These are phyloP conservation scores for Deilephila porcellus DNA, from an alignment of 2,888 invertebrate genomes.

Conservation along the genomic window DNA sequence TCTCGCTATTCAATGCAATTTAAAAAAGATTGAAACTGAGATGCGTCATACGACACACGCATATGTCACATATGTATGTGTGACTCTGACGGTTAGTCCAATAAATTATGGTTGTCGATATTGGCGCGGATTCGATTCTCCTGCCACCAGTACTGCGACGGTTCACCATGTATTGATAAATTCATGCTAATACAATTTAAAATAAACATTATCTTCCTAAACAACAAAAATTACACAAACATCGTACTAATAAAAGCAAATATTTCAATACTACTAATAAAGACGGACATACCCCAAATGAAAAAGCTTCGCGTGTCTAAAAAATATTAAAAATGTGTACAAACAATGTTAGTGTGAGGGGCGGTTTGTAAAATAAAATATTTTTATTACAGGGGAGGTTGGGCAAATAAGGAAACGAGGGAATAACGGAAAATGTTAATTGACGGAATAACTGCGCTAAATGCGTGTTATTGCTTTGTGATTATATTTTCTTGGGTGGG, in stretches of 20 bases:
- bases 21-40: too few relatives aligned
- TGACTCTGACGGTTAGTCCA: too few relatives aligned
- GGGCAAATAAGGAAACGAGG: conserved; percentile 13
- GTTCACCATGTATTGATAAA: too few relatives aligned
- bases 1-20: too few relatives aligned
- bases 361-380: conserved; percentile 19
- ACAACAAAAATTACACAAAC: not conserved
- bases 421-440: conserved; percentile 1
- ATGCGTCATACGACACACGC: too few relatives aligned
- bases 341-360: conserved; percentile 21
- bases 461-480: not conserved
- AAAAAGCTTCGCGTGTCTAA: conserved; percentile 11
- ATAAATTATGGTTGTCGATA: too few relatives aligned
- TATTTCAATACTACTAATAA: conserved; percentile 18
- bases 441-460: not conserved
- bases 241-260: not conserved
- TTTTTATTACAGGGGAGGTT: conserved; percentile 13
- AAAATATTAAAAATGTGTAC: conserved; percentile 21
- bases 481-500: not conserved
- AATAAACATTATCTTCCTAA: not conserved
- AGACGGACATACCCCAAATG: conserved; percentile 13
- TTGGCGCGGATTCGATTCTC: too few relatives aligned
- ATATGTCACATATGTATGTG: too few relatives aligned
- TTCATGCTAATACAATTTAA: too few relatives aligned
- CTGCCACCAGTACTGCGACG: too few relatives aligned